Base-by-base conservation (phyloP, 92 coral and sea anemone genomes). In the Diadumene lineata region DNA sequence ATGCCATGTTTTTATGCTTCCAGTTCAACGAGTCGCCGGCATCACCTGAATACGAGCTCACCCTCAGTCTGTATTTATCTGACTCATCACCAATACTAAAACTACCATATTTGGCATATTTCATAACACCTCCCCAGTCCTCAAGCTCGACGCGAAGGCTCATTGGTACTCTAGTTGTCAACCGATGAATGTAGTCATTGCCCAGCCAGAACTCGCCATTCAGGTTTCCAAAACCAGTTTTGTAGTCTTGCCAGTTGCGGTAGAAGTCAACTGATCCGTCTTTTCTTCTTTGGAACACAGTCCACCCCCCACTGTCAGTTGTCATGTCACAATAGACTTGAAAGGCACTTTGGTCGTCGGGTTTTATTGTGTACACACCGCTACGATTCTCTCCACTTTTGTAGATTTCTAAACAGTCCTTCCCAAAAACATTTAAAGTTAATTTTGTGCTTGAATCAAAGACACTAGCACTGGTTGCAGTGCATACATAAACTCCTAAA, bases 51-150 rank as follows among this genome's bases (percentile, higher is more conserved):
- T 73, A 56, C 15, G 68, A 56, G 68, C 43, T 53, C 48, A 73
- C 32, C 0, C 26, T 71, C 34, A 71, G 28, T 53, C 65, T 56
- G 34, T 71, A 71, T 30, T 71, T 71, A 38, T 29, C 55, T 11
- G 46, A 31, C 50, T 71, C 76, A 10, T 50, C 64, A 43, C 75
- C 75, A 50, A 70, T 31, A n/a, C 25, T 70, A 29, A n/a, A n/a
- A n/a, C n/a, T n/a, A n/a, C n/a, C n/a, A n/a, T n/a, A n/a, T n/a
- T n/a, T n/a, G n/a, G n/a, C 46, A 70, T 16, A n/a, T 50, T 8
- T 57, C 76, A 71, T 71, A 71, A 19, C 24, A 34, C 76, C 65
- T 1, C 16, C 66, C 76, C 76, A 71, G 76, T 71, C 76, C 64
- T 44, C 75, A n/a, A 70, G 58, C 27, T n/a, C n/a, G n/a, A n/a